Percentiles rank a stretch among this genome's conserved stretches.
Evolutionary conservation across 2,888 invertebrate genomes (phyloP).

Genomic region (Hoplodrina ambigua): DNA sequence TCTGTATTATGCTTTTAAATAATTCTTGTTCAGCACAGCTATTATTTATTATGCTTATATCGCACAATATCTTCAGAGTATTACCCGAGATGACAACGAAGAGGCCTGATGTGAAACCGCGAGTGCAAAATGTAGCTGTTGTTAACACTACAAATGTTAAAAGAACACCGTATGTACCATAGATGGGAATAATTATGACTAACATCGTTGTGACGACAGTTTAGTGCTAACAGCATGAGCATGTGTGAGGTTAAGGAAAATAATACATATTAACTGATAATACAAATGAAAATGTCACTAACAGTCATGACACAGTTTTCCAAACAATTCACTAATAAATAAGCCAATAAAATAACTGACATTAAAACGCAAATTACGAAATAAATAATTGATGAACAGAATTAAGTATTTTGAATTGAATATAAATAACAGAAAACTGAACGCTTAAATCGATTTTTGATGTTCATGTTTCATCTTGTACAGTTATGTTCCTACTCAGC

Average conservation of each 20-base stretch:
- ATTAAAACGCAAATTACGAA: background rate
- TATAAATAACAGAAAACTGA: background rate
- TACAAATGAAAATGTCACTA: constrained; percentile 10
- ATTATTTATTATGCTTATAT: constrained; percentile 62
- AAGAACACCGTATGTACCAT: constrained; percentile 80
- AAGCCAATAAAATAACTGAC: background rate
- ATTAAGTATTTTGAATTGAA: background rate
- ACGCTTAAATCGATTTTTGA: background rate
- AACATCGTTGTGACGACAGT: constrained; percentile 58
- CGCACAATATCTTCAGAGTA: constrained; percentile 81
- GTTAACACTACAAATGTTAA: constrained; percentile 78
- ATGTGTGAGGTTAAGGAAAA: constrained; percentile 47
- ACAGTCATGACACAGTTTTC: constrained; percentile 14
- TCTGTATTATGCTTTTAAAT: constrained; percentile 33
- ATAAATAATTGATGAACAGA: background rate
- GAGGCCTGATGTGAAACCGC: constrained; percentile 74
- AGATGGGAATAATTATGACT: constrained; percentile 65
- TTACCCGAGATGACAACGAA: constrained; percentile 78
- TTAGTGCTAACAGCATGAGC: constrained; percentile 65
- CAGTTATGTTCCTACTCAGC: background rate
- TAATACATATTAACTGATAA: constrained; percentile 5
- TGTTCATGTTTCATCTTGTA: background rate
- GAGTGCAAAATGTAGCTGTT: constrained; percentile 72
- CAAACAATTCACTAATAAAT: constrained; percentile 10
- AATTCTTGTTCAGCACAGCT: constrained; percentile 49